Conservation (phyloP, 2,113 vertebrate species). For the Aleadryas rufinucha region DNA sequence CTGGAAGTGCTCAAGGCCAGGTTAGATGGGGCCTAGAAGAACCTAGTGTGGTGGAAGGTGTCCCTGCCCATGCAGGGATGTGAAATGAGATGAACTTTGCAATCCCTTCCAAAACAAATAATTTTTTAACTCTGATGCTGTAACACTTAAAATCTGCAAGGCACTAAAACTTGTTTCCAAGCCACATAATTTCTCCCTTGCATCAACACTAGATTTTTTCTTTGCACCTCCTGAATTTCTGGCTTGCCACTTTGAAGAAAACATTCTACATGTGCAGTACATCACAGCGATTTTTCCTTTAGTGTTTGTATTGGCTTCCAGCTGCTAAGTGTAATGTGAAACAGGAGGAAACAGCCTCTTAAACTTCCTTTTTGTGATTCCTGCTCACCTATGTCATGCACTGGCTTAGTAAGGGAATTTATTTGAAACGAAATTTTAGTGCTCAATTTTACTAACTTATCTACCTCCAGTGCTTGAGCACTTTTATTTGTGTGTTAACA, state of each 20-base stretch:
- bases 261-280: rapidly evolving
- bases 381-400: background rate
- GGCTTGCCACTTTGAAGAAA: background rate
- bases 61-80: background rate
- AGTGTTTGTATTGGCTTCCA: background rate
- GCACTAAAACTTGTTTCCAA: background rate
- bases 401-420: background rate
- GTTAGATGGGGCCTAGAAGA: background rate
- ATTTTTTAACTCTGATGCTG: background rate
- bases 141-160: background rate
- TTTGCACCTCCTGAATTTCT: background rate
- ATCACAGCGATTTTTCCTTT: background rate
- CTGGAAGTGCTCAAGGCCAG: background rate
- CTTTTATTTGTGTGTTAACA: background rate
- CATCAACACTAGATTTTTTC: background rate
- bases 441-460: background rate
- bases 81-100: background rate
- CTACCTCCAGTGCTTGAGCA: background rate
- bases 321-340: background rate
- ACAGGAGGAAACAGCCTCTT: background rate
- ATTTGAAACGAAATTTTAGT: background rate
- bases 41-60: background rate
- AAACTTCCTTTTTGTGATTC: background rate
- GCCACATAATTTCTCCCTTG: background rate
- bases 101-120: background rate